Evolutionary conservation across 2,113 vertebrate species (phyloP).

Genomic region (Salvelinus fontinalis): DNA sequence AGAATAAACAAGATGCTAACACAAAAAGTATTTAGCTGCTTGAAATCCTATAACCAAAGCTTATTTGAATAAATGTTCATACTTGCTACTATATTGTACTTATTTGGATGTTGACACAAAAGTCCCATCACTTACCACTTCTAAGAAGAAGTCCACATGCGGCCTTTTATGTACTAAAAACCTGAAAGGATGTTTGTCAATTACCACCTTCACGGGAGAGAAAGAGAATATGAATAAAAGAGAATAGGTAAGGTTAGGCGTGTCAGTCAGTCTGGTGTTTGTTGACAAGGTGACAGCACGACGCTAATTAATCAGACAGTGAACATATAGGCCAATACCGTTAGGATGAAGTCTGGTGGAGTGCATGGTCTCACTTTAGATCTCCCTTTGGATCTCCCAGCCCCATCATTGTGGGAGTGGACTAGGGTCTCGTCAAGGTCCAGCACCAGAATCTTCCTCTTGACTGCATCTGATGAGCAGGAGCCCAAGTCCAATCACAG

Average conservation of each 20-base stretch:
- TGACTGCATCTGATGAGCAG: constrained; percentile 70
- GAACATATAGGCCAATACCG: constrained; percentile 56
- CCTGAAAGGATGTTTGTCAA: constrained; percentile 82
- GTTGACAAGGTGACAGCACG: background rate
- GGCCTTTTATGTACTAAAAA: constrained; percentile 85
- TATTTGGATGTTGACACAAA: background rate
- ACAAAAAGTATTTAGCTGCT: background rate
- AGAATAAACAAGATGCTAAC: background rate
- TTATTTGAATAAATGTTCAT: background rate
- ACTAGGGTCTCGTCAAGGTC: constrained; percentile 82
- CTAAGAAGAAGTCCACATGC: constrained; percentile 83
- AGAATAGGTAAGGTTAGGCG: background rate
- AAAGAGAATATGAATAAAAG: background rate
- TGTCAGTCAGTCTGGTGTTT: background rate
- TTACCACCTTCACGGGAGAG: constrained; percentile 73
- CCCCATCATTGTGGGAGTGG: constrained; percentile 80
- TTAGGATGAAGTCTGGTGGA: constrained; percentile 81
- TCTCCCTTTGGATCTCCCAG: constrained; percentile 53
- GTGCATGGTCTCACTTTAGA: constrained; percentile 81
- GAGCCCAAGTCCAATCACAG: background rate
- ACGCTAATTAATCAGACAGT: background rate
- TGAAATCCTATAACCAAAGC: too few species aligned
- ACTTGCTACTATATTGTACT: background rate
- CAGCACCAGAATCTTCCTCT: constrained; percentile 78
- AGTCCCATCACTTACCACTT: constrained; percentile 76